phyloP scores from a whole-genome alignment of 2,113 vertebrate genomes.

The Urocolius indicus region DNA sequence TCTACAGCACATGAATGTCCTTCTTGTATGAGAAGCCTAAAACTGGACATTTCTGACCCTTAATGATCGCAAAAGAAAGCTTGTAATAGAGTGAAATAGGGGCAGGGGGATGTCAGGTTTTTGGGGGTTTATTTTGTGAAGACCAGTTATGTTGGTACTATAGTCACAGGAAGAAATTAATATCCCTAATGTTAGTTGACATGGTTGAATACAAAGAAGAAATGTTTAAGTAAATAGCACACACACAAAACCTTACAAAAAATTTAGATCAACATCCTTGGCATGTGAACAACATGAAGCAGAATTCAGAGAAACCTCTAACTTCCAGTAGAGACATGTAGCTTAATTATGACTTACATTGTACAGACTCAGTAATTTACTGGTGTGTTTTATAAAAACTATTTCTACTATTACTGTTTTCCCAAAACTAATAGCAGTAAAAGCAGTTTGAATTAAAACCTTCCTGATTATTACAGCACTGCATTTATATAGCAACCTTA shows the following conservation, averaged over 20 bases:
- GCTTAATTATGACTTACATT: slow-evolving; percentile 31
- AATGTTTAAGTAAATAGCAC: slow-evolving; percentile 28
- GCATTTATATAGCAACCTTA: background rate
- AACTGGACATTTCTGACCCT: background rate
- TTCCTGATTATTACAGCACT: background rate
- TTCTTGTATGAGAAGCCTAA: too few relatives aligned
- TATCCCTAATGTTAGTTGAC: slow-evolving; percentile 27
- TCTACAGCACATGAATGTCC: too few relatives aligned
- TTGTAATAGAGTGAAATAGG: background rate
- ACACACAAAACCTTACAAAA: background rate
- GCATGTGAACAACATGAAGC: background rate
- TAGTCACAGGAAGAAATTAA: slow-evolving; percentile 30
- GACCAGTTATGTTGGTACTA: background rate
- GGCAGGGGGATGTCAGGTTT: background rate
- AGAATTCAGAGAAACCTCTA: slow-evolving; percentile 20
- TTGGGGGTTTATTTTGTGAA: background rate
- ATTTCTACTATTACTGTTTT: slow-evolving; percentile 21
- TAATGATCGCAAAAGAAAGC: background rate
- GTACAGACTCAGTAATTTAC: background rate
- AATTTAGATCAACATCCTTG: slow-evolving; percentile 27
- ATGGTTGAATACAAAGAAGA: slow-evolving; percentile 18
- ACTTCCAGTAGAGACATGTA: background rate
- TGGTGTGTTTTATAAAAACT: background rate
- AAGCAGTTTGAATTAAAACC: background rate
- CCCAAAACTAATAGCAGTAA: background rate